Conservation (phyloP, 2,113 vertebrate genomes). For the Menidia beryllina region DNA sequence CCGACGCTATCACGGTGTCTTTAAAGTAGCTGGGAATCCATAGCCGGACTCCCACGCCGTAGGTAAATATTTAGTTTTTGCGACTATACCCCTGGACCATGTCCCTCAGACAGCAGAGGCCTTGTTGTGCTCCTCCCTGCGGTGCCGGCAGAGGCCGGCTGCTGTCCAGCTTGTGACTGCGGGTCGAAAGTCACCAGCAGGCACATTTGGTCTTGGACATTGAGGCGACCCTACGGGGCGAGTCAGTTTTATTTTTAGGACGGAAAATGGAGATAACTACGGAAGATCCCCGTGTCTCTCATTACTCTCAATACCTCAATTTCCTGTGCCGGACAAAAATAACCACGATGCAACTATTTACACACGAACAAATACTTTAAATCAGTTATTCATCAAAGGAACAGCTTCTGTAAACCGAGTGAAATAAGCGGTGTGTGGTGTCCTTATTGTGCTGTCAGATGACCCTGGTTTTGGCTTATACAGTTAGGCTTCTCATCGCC, state of each 20-base stretch:
- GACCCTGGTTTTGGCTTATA: neutral
- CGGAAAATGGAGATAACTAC: neutral
- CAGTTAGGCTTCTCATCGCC: neutral
- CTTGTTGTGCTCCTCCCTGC: neutral
- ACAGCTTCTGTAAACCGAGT: neutral
- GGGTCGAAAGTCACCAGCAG: conserved; percentile 7
- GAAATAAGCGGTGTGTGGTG: neutral
- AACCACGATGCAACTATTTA: neutral
- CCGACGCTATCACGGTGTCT: too few relatives aligned
- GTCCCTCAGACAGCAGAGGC: neutral
- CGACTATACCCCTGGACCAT: neutral
- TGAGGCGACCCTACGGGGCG: conserved; percentile 19
- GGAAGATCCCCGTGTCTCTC: neutral
- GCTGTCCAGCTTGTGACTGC: conserved; percentile 18
- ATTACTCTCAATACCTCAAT: neutral
- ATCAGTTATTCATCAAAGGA: too few relatives aligned
- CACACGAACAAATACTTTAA: too few relatives aligned
- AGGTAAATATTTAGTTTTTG: neutral
- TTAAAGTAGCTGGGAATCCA: neutral
- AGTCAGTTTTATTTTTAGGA: conserved; percentile 1
- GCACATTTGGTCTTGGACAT: neutral
- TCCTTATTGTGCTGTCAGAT: neutral
- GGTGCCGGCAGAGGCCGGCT: neutral
- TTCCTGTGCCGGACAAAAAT: neutral
- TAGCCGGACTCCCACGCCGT: neutral